Percentiles rank a stretch among this genome's conserved stretches.
These are phyloP conservation scores for Nephila pilipes DNA, from an alignment of 1,140 invertebrate species.

Conservation along the genomic window DNA sequence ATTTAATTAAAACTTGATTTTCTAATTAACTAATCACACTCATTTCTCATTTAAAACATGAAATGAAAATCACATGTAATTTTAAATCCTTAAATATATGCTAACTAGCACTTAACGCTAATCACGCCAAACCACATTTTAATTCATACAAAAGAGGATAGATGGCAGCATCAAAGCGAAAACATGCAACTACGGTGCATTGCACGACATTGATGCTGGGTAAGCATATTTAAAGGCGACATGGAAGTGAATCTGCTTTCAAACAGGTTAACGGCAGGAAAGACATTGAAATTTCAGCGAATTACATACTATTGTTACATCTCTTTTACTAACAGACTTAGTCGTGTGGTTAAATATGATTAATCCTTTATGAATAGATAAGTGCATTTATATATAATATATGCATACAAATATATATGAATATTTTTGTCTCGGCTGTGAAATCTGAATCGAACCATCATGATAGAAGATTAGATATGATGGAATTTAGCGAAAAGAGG, in stretches of 20 bases:
- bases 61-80: too few relatives aligned
- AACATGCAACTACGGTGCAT: not conserved
- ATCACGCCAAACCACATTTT: not conserved
- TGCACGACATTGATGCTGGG: not conserved
- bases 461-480: not conserved
- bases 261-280: not conserved
- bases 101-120: too few relatives aligned
- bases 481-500: not conserved
- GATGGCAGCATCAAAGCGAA: conserved; percentile 26
- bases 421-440: not conserved
- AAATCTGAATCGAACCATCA: not conserved
- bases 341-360: not conserved
- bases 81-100: too few relatives aligned
- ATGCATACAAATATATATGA: not conserved
- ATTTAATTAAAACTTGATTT: too few relatives aligned
- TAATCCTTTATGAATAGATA: not conserved
- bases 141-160: not conserved
- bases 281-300: not conserved
- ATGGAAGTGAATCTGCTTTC: not conserved
- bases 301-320: not conserved
- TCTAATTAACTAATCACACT: too few relatives aligned
- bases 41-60: too few relatives aligned
- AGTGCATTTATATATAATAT: too few relatives aligned
- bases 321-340: not conserved
- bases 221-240: not conserved